These are phyloP conservation scores for Lycaena phlaeas DNA, from an alignment of 2,888 invertebrate species.

Conservation along the genomic window DNA sequence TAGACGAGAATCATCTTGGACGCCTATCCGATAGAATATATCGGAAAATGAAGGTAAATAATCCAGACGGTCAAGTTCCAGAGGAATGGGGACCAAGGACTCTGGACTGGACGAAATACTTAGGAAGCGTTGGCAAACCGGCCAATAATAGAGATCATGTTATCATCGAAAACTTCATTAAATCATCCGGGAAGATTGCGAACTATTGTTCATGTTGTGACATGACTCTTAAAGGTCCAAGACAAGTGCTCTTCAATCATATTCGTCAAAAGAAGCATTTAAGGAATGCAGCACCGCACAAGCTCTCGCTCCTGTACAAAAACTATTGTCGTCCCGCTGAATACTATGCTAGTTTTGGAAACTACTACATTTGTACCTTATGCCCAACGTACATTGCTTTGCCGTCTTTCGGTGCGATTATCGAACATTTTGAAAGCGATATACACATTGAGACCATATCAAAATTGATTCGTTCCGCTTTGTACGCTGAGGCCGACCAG, in stretches of 20 bases:
- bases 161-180: constrained; percentile 61
- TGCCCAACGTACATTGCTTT: constrained; percentile 48
- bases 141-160: constrained; percentile 53
- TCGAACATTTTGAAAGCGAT: constrained; percentile 53
- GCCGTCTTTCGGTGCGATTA: constrained; percentile 56
- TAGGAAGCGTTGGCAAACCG: constrained; percentile 58
- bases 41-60: constrained; percentile 39
- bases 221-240: constrained; percentile 57
- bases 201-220: constrained; percentile 61
- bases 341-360: constrained; percentile 62
- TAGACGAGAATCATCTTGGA: constrained; percentile 57
- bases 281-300: constrained; percentile 56
- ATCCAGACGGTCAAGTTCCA: constrained; percentile 45
- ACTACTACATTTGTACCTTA: constrained; percentile 52
- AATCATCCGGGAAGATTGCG: constrained; percentile 54
- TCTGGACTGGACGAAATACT: constrained; percentile 58
- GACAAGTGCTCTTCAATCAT: constrained; percentile 62
- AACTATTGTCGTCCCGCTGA: constrained; percentile 57
- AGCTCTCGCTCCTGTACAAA: constrained; percentile 47
- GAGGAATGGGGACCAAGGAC: constrained; percentile 65
- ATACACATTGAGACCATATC: constrained; percentile 46
- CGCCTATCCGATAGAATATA: constrained; percentile 53
- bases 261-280: constrained; percentile 64
- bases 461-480: constrained; percentile 41
- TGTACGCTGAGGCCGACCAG: constrained; percentile 37